Percentiles rank a stretch among this genome's conserved stretches.
phyloP scores from a whole-genome alignment of 1,140 invertebrate genomes.

The Chironomus striatipennis region DNA sequence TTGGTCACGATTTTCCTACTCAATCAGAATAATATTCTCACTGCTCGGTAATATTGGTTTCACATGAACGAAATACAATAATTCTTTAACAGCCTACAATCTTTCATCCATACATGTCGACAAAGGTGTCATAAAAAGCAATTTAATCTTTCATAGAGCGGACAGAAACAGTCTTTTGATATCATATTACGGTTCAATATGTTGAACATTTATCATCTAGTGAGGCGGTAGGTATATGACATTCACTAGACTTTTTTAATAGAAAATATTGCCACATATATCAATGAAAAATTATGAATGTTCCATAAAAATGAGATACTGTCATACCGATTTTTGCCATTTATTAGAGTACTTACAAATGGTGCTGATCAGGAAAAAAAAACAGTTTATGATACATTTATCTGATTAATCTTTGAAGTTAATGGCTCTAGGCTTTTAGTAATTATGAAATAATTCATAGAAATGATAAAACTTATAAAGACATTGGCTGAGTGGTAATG shows the following conservation, averaged over 20 bases:
- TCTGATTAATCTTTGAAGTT: no score
- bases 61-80: not conserved
- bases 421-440: no score
- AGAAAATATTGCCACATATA: not conserved
- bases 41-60: not conserved
- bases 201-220: not conserved
- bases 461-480: no score
- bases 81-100: not conserved
- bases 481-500: no score
- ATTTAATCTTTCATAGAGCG: not conserved
- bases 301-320: no score
- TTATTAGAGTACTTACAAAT: no score
- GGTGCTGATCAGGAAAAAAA: no score
- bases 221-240: not conserved
- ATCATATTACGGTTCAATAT: slow-evolving; percentile 4
- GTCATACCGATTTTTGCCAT: no score
- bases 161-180: not conserved
- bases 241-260: not conserved
- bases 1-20: not conserved
- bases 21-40: not conserved
- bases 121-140: slow-evolving; percentile 12
- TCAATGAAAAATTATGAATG: not conserved
- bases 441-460: no score
- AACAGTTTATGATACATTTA: no score
- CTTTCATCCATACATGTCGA: not conserved